Evolutionary conservation across 2,888 invertebrate genomes (phyloP).

Genomic region (Apocheima hispidaria): DNA sequence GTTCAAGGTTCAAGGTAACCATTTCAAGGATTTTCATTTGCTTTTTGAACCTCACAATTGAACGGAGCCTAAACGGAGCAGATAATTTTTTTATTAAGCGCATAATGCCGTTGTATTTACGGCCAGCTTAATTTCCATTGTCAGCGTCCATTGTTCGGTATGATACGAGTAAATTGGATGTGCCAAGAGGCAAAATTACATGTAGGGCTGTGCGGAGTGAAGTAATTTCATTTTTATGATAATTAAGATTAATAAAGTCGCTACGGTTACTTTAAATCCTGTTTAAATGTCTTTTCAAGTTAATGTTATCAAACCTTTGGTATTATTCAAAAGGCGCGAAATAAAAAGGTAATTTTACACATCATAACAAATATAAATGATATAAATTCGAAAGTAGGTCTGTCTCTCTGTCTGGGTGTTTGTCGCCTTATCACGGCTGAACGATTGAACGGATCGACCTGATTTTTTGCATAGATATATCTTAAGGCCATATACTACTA

Average conservation of each 20-base stretch:
- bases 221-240: slow-evolving; percentile 10
- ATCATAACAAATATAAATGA: too few relatives aligned
- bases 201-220: slow-evolving; percentile 23
- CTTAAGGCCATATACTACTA: too few relatives aligned
- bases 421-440: too few relatives aligned
- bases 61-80: slow-evolving; percentile 16
- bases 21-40: background rate
- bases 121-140: slow-evolving; percentile 52
- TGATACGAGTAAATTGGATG: slow-evolving; percentile 66
- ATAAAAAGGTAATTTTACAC: background rate
- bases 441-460: too few relatives aligned
- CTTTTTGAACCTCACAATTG: background rate
- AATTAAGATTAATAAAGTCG: background rate
- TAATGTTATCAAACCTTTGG: background rate
- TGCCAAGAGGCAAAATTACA: slow-evolving; percentile 50
- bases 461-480: too few relatives aligned
- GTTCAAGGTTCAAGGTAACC: background rate
- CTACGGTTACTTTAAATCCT: background rate
- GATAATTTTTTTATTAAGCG: slow-evolving; percentile 41
- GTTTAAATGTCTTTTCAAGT: background rate
- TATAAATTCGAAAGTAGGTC: too few relatives aligned
- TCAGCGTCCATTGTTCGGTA: slow-evolving; percentile 59
- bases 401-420: too few relatives aligned
- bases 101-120: slow-evolving; percentile 51
- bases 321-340: background rate